Evolutionary conservation across 2,888 invertebrate species (phyloP).

Genomic region (Drosophila neonasuta): DNA sequence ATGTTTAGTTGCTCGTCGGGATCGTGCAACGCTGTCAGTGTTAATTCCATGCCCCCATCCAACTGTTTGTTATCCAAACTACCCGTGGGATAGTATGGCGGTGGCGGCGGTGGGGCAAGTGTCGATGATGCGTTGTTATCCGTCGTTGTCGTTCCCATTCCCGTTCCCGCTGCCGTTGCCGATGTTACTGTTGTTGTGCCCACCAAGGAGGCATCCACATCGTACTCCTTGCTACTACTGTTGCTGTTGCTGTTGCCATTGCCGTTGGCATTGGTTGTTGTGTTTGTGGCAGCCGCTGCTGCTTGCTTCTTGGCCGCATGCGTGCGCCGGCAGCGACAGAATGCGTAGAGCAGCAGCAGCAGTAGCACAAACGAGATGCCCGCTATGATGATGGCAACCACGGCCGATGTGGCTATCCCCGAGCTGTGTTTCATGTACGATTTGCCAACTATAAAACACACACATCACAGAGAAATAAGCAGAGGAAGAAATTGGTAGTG

Average conservation of each 20-base stretch:
- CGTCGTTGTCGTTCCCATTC: slow-evolving; percentile 32
- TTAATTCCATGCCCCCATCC: slow-evolving; percentile 75
- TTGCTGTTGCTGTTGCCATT: slow-evolving; percentile 39
- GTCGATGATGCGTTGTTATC: slow-evolving; percentile 31
- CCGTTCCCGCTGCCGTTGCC: slow-evolving; percentile 14
- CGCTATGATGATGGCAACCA: slow-evolving; percentile 77
- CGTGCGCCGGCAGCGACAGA: slow-evolving; percentile 77
- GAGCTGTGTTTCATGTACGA: slow-evolving; percentile 75
- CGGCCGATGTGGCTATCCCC: slow-evolving; percentile 72
- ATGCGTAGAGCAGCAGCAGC: slow-evolving; percentile 64
- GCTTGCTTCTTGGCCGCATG: slow-evolving; percentile 70
- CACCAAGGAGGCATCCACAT: slow-evolving; percentile 62
- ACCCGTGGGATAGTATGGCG: slow-evolving; percentile 75
- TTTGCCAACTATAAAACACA: slow-evolving; percentile 73
- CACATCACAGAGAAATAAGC: neutral
- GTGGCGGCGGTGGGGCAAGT: slow-evolving; percentile 69
- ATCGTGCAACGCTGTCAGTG: slow-evolving; percentile 74
- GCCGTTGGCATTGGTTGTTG: slow-evolving; percentile 21
- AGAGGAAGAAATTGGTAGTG: neutral
- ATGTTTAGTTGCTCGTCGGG: slow-evolving; percentile 76
- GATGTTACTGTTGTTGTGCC: slow-evolving; percentile 46
- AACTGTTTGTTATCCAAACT: slow-evolving; percentile 77
- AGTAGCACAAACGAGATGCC: slow-evolving; percentile 70
- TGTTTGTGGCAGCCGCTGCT: slow-evolving; percentile 41
- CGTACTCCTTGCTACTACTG: slow-evolving; percentile 68